Evolutionary conservation across 2,797 vertebrate genomes (phyloP), one percentile per base, ranked within the genome.

Genomic region (Rachycentron canadum): DNA sequence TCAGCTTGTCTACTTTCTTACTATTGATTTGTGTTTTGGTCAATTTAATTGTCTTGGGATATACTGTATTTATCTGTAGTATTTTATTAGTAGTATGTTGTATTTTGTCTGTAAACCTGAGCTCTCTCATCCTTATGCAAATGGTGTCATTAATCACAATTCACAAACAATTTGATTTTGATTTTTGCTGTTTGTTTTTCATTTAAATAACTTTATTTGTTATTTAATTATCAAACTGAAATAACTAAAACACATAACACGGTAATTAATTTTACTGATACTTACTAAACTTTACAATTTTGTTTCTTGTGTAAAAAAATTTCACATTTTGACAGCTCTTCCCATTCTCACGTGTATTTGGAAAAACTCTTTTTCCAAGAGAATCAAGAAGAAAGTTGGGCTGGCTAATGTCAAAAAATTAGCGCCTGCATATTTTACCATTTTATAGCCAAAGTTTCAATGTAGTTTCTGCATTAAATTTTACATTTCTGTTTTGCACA

Each of bases 401-500:
- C 28, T 12, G 16, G 21, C n/a, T 1, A 13, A 40, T 74, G 17
- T n/a, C 21, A 34, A 6, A 55, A 12, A 71, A 57, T 41, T 0
- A 25, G 32, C 11, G 40, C 25, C 9, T 61, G 41, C 4, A 65
- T 64, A 36, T 49, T 53, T 6, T 10, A 32, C 25, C 40, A 26
- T 69, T 76, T 58, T 10, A n/a, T 9, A 28, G 41, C 6, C 5
- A 14, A 55, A 3, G 30, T 64, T 56, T 62, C 19, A 28, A 7
- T 41, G 30, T n/a, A 47, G 25, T 81, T 65, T 81, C 57, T 75
- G 30, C 53, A 61, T 23, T 17, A 40, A 53, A 32, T 38, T 34
- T 63, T 34, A 36, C 14, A 45, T 79, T 72, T 78, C 56, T 70
- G 17, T 87, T 90, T 91, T 92, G 90, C 91, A 90, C 88, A 91